Conservation (phyloP, 2,797 vertebrate species). For the Channa striata region DNA sequence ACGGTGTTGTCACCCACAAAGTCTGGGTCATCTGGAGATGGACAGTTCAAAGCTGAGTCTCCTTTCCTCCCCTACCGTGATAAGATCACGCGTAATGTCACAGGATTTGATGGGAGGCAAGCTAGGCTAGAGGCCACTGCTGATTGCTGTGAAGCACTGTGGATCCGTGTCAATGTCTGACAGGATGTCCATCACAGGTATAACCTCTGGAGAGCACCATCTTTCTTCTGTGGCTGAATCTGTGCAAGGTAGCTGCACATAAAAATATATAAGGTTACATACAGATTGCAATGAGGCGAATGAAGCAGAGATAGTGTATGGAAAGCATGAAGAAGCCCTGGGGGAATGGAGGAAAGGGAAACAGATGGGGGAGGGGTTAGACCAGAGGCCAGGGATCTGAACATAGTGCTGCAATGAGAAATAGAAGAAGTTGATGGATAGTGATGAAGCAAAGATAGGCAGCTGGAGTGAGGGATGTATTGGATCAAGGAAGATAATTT, state of each 20-base stretch:
- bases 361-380: slow-evolving; percentile 3
- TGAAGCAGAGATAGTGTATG: slow-evolving; percentile 22
- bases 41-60: slow-evolving; percentile 25
- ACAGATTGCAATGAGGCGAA: slow-evolving; percentile 11
- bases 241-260: slow-evolving; percentile 10
- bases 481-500: slow-evolving; percentile 57
- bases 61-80: slow-evolving; percentile 15
- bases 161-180: slow-evolving; percentile 52
- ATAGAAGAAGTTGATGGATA: slow-evolving; percentile 44
- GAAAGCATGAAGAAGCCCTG: slow-evolving; percentile 6
- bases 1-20: slow-evolving; percentile 44
- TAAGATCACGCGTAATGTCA: slow-evolving; percentile 64
- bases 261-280: slow-evolving; percentile 22
- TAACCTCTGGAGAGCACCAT: slow-evolving; percentile 48
- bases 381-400: slow-evolving; percentile 22
- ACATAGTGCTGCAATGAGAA: slow-evolving; percentile 32
- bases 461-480: slow-evolving; percentile 30
- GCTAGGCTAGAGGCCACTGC: slow-evolving; percentile 15
- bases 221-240: not conserved
- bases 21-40: slow-evolving; percentile 22
- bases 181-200: slow-evolving; percentile 53
- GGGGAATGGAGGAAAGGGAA: slow-evolving; percentile 2
- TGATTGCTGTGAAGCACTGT: slow-evolving; percentile 26
- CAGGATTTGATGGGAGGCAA: slow-evolving; percentile 56
- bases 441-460: slow-evolving; percentile 48